Evolutionary conservation across 2,113 vertebrate species (phyloP).

Genomic region (Eurypyga helias): DNA sequence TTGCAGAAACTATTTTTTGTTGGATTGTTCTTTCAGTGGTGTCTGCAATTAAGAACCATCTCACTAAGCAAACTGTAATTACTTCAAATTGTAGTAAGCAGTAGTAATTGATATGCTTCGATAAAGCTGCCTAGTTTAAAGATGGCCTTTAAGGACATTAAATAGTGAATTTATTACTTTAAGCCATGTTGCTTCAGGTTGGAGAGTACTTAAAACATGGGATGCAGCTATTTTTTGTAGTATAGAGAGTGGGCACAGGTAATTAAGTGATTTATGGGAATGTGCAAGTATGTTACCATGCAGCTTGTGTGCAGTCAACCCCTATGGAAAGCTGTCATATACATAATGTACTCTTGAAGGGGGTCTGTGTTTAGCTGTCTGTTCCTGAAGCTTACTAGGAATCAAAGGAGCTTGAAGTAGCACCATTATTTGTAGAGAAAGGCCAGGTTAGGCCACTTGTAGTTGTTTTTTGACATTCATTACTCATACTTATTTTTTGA

Average conservation of each 20-base stretch:
- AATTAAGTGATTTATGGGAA: slow-evolving; percentile 60
- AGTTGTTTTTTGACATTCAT: neutral
- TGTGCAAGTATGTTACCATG: slow-evolving; percentile 1
- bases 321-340: neutral
- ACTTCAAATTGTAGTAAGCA: slow-evolving; percentile 77
- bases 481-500: neutral
- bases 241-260: slow-evolving; percentile 1
- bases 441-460: neutral
- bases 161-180: slow-evolving; percentile 55
- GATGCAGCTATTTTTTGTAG: slow-evolving; percentile 36
- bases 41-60: slow-evolving; percentile 77
- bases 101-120: slow-evolving; percentile 69
- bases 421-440: neutral
- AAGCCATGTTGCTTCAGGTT: slow-evolving; percentile 31
- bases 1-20: slow-evolving; percentile 58
- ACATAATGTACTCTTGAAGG: neutral
- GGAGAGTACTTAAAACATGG: slow-evolving; percentile 46
- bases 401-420: neutral
- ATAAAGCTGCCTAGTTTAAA: slow-evolving; percentile 65
- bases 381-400: neutral
- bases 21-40: slow-evolving; percentile 76
- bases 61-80: slow-evolving; percentile 80
- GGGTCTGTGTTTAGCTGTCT: neutral
- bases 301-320: neutral
- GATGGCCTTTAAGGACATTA: slow-evolving; percentile 57